Evolutionary conservation across 1,140 invertebrate genomes (phyloP).

Genomic region (Ceratina japonica): DNA sequence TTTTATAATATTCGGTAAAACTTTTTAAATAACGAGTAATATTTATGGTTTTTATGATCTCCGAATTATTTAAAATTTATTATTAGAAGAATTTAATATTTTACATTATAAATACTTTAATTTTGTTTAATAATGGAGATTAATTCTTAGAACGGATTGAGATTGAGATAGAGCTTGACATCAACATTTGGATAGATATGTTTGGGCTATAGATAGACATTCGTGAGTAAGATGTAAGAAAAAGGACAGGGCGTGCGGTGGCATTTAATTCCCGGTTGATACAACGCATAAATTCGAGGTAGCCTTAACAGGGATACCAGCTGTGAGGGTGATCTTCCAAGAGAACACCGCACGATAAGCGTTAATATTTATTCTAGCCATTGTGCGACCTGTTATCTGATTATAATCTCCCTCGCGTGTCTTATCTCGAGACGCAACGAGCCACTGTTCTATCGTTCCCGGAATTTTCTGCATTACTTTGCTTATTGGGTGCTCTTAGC

Average conservation of each 20-base stretch:
- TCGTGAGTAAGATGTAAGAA: background rate
- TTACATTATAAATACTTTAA: too few species aligned
- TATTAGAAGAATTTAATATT: too few species aligned
- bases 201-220: background rate
- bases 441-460: background rate
- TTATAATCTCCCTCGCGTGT: background rate
- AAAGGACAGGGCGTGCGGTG: conserved; percentile 27
- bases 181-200: too few species aligned
- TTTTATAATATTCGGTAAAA: too few species aligned
- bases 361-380: conserved; percentile 10
- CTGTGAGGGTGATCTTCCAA: background rate
- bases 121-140: too few species aligned
- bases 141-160: too few species aligned
- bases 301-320: too few species aligned
- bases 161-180: background rate
- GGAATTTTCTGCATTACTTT: background rate
- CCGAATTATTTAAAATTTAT: too few species aligned
- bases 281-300: conserved; percentile 24
- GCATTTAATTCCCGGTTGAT: conserved; percentile 48
- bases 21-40: too few species aligned
- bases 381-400: conserved; percentile 2
- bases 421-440: background rate
- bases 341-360: background rate
- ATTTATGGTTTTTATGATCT: too few species aligned
- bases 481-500: background rate